Evolutionary conservation across 2,113 vertebrate species (phyloP), one percentile per base, ranked within the genome.

Genomic region (Aegithalos caudatus): DNA sequence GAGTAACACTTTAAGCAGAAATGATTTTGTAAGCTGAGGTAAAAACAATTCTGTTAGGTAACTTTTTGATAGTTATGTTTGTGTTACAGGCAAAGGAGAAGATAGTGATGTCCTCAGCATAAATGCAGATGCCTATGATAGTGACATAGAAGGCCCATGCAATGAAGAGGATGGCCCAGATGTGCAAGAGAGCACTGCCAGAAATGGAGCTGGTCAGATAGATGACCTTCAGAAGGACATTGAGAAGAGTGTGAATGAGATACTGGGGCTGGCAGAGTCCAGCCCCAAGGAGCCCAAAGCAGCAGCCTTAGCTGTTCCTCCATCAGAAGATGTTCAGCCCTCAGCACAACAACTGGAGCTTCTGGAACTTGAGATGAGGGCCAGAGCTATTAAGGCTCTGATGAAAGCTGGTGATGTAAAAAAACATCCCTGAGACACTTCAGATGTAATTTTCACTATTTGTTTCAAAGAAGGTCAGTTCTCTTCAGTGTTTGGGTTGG

Each of bases 71-170:
- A 82, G 16, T 88, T 84, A 14, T 14, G 44, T 94, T 96, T 97
- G 40, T 93, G 44, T 97, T 96, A 8, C 97, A 99, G 98, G 98
- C 82, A 99, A 97, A 48, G 98, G 99, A 79, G 99, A 99, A 97
- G 99, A 99, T 83, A 99, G 98, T 8, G 99, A 99, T 78, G 99
- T 99, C 40, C 98, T 99, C 56, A 99, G 99, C 97, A 99, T 99
- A 96, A 99, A 99, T 53, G 99, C 99, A 57, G 99, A 99, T 95
- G 98, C 98, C 7, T 99, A 99, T 44, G 99, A 99, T 82, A 99
- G 99, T 28, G 99, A 99, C 97, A 99, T 99, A 84, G 99, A 99
- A 95, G 99, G 98, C 15, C 98, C 98, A 5, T 99, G 98, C 97
- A 98, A 98, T 12, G 98, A 99, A 92, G 98, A 98, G 64, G 83